Conservation (phyloP, 2,113 vertebrate genomes). For the Raja brachyura region DNA sequence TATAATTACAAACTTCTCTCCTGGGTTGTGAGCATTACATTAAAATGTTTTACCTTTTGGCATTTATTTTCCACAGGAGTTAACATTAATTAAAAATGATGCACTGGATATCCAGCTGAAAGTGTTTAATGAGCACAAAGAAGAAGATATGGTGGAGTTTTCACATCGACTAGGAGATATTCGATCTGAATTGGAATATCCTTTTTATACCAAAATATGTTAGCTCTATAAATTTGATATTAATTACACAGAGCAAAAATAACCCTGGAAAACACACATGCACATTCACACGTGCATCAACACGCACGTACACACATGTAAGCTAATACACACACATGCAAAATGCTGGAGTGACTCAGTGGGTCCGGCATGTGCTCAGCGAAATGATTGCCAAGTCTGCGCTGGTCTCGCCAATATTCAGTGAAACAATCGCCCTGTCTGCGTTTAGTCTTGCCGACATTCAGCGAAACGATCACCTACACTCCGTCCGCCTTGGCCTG, state of each 20-base stretch:
- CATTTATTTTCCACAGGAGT: slow-evolving; percentile 50
- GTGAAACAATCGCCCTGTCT: too few species aligned
- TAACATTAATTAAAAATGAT: slow-evolving; percentile 73
- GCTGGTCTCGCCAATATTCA: too few species aligned
- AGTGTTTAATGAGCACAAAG: slow-evolving; percentile 92
- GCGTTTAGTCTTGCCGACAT: too few species aligned
- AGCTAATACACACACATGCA: too few species aligned
- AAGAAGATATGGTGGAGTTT: slow-evolving; percentile 93
- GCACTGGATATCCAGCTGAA: slow-evolving; percentile 93
- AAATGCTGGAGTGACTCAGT: too few species aligned
- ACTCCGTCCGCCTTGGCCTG: too few species aligned
- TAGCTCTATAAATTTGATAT: not conserved
- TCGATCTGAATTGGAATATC: slow-evolving; percentile 90
- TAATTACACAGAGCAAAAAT: not conserved
- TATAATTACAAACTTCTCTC: not conserved
- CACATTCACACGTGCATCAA: too few species aligned
- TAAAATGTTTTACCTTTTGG: slow-evolving; percentile 17
- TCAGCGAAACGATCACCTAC: too few species aligned
- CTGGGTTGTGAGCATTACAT: not conserved
- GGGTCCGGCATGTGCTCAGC: too few species aligned
- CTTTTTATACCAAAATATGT: slow-evolving; percentile 54
- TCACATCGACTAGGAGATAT: slow-evolving; percentile 89
- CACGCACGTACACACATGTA: too few species aligned
- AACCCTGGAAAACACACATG: too few species aligned
- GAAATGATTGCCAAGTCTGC: too few species aligned